phyloP scores from a whole-genome alignment of 2,888 invertebrate genomes.

The Drosophila buzzatii region DNA sequence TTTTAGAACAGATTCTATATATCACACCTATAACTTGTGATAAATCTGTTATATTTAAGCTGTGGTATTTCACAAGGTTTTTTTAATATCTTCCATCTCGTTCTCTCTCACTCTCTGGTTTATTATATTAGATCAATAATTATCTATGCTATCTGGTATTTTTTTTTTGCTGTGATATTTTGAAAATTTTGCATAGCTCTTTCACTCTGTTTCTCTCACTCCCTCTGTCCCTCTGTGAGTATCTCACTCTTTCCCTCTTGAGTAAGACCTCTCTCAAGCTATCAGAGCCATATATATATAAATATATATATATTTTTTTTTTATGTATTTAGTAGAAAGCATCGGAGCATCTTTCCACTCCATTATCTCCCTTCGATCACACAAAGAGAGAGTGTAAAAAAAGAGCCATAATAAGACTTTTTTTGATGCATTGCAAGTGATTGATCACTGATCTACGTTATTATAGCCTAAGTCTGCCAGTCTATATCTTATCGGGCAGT shows the following conservation, averaged over 20 bases:
- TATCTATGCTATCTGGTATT: neutral
- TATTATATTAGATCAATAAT: neutral
- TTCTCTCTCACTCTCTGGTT: no score
- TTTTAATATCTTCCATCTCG: no score
- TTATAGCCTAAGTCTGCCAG: slow-evolving; percentile 3
- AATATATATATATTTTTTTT: no score
- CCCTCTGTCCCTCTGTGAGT: neutral
- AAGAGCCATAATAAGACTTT: neutral
- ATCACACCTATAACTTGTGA: neutral
- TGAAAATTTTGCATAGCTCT: neutral
- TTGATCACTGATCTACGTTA: slow-evolving; percentile 9
- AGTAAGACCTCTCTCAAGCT: neutral
- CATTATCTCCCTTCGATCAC: no score
- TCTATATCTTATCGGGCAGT: slow-evolving; percentile 34
- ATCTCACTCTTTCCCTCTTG: neutral
- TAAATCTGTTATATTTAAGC: neutral
- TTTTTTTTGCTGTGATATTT: no score
- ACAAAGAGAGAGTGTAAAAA: no score
- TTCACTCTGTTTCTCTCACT: neutral
- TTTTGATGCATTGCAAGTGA: slow-evolving; percentile 7
- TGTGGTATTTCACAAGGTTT: no score
- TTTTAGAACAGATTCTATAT: neutral
- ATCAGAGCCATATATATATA: no score
- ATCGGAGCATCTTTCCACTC: no score
- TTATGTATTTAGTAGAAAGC: no score